Evolutionary conservation across 2,113 vertebrate genomes (phyloP).

Genomic region (Pleuronectes platessa): DNA sequence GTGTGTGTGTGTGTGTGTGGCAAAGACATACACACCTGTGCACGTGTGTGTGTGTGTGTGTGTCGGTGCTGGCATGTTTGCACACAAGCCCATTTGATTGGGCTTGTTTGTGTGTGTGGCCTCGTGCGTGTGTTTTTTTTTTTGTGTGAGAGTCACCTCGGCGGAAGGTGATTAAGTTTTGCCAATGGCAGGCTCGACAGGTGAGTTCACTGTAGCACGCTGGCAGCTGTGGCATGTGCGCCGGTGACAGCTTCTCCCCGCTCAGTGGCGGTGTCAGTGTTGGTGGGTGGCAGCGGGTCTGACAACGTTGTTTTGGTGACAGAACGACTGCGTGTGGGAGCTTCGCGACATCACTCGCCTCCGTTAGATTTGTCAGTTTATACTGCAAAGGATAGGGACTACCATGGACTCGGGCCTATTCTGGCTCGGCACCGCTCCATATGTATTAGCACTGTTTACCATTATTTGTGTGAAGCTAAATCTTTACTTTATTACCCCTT

Average conservation of each 20-base stretch:
- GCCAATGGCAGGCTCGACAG: conserved; percentile 77
- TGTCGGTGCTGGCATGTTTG: background rate
- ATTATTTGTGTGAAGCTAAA: conserved; percentile 13
- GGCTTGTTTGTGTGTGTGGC: conserved; percentile 28
- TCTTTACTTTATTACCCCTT: conserved; percentile 24
- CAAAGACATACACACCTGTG: conserved; percentile 40
- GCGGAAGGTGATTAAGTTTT: conserved; percentile 75
- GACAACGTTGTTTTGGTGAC: conserved; percentile 77
- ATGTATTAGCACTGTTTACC: conserved; percentile 26
- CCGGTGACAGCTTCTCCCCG: conserved; percentile 75
- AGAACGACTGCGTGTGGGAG: conserved; percentile 71
- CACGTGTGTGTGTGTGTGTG: background rate
- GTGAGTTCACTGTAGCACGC: conserved; percentile 69
- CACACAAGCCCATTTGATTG: conserved; percentile 18
- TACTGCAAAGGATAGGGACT: conserved; percentile 58
- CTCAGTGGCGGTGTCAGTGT: conserved; percentile 69
- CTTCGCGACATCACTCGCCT: conserved; percentile 71
- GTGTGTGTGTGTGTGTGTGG: conserved; percentile 8
- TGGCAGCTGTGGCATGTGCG: conserved; percentile 74
- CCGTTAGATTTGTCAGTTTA: conserved; percentile 76
- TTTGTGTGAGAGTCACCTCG: conserved; percentile 59
- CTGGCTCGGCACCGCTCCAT: conserved; percentile 23
- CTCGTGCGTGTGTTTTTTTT: conserved; percentile 29
- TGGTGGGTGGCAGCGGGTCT: conserved; percentile 71
- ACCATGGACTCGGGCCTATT: conserved; percentile 38